Evolutionary conservation across 2,888 invertebrate genomes (phyloP), one percentile per base, ranked within the genome.

Genomic region (Stenichneumon culpator): DNA sequence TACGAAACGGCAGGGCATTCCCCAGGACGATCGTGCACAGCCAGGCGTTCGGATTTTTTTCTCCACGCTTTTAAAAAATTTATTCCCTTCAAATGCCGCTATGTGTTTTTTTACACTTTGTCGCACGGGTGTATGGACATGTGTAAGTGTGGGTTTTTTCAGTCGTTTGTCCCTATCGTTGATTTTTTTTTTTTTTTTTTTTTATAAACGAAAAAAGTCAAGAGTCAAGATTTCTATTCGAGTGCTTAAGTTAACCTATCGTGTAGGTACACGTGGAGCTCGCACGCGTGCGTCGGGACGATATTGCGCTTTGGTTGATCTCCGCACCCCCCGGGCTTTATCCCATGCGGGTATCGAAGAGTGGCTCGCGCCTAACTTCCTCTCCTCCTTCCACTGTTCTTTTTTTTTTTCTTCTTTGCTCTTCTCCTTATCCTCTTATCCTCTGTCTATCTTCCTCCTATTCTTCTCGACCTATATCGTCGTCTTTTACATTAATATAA

Each of bases 1-100:
- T 83, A 87, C 89, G 82, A 77, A 90, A 88, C 90, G 88, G 88
- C 89, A 90, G 90, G 90, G 89, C 89, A 92, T 92, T 90, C 91
- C 90, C 90, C 89, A 83, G 88, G 88, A 91, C 88, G 88, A 88
- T 89, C 86, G 87, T 89, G 89, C 90, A 91, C 91, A 89, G 88
- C 87, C 89, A 84, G 84, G 73, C 78, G 73, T 86, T 79, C 79
- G 80, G 54, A 65, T 39, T 69, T 32, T 72, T 73, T 52, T 50
- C 16, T 47, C 63, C 11, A 28, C 69, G 65, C 32, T 82, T 73
- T 28, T 65, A 39, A 68, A 57, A 36, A n/a, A 36, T 60, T 74
- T 80, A 72, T 68, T 77, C 82, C 74, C 63, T 81, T 75, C 82
- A 81, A 69, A 82, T 69, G 68, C 65, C 83, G 69, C 82, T 57